A percentile compares a stretch with the other conserved stretches of the same genome.
phyloP scores from a whole-genome alignment of 2,113 vertebrate species.

The Protobothrops flavoviridis region DNA sequence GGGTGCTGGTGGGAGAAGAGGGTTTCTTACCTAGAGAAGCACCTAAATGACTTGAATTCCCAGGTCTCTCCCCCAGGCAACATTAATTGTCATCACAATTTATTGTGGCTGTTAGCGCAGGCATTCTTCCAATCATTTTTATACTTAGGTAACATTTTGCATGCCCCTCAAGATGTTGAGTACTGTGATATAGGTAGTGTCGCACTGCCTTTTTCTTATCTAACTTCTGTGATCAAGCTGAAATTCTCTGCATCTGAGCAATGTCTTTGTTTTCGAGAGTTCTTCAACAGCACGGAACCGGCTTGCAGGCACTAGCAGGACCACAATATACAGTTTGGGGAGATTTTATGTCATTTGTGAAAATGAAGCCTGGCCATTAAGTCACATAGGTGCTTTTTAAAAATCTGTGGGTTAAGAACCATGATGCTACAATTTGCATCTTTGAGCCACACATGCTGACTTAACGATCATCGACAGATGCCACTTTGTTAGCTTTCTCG shows the following conservation, averaged over 20 bases:
- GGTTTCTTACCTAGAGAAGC: constrained; percentile 3
- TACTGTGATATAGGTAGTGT: background rate
- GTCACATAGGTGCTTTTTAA: constrained; percentile 11
- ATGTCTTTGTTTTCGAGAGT: background rate
- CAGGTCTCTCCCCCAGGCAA: background rate
- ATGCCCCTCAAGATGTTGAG: background rate
- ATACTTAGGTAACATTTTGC: background rate
- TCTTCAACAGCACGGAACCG: background rate
- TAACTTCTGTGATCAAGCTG: background rate
- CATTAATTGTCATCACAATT: background rate
- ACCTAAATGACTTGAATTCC: constrained; percentile 23
- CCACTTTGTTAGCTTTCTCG: constrained; percentile 17
- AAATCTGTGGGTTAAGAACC: background rate
- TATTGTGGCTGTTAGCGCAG: background rate
- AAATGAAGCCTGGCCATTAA: background rate
- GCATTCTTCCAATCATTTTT: background rate
- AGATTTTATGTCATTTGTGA: background rate
- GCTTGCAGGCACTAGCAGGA: background rate
- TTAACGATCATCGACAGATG: background rate
- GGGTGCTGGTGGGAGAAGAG: background rate
- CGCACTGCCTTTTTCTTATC: background rate
- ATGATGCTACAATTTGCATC: background rate
- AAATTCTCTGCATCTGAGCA: background rate
- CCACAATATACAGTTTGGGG: background rate
- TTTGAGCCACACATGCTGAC: constrained; percentile 16